phyloP scores from a whole-genome alignment of 2,888 invertebrate species.

The Gari tellinella region DNA sequence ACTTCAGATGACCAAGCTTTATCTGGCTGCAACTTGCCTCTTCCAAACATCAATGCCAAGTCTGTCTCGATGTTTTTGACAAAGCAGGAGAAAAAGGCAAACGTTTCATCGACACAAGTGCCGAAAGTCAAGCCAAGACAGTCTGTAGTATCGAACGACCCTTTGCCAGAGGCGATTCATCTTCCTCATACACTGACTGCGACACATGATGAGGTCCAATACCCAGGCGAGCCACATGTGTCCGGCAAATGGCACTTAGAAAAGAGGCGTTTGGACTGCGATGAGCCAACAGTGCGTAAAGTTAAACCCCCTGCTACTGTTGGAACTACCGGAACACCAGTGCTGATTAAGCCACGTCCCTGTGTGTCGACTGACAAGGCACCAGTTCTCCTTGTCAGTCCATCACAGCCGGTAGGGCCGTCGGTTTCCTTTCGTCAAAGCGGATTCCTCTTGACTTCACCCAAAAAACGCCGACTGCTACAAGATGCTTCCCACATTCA shows the following conservation, averaged over 20 bases:
- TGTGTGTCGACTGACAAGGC: not conserved
- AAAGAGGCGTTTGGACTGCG: conserved; percentile 21
- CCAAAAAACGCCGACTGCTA: not conserved
- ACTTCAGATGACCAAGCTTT: not conserved
- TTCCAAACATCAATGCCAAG: conserved; percentile 7
- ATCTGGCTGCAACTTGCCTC: conserved; percentile 4
- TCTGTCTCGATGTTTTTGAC: conserved; percentile 1
- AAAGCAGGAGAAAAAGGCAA: conserved; percentile 5
- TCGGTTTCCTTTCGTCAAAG: too few species aligned
- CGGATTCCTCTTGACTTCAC: not conserved
- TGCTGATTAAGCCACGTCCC: conserved; percentile 9
- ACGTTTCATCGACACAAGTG: not conserved
- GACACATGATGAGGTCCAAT: conserved; percentile 5
- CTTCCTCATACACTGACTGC: conserved; percentile 1
- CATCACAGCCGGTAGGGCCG: conserved; percentile 11
- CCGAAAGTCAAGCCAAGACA: conserved; percentile 1
- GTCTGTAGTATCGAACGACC: not conserved
- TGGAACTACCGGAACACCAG: not conserved
- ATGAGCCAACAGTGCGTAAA: not conserved
- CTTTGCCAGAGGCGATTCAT: conserved; percentile 9
- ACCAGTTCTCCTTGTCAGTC: conserved; percentile 8
- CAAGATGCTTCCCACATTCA: not conserved
- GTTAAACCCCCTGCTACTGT: not conserved
- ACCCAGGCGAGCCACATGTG: conserved; percentile 7
- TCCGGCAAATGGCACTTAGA: conserved; percentile 20